These are phyloP conservation scores for Frieseomelitta varia DNA, from an alignment of 1,140 invertebrate genomes.

Conservation along the genomic window DNA sequence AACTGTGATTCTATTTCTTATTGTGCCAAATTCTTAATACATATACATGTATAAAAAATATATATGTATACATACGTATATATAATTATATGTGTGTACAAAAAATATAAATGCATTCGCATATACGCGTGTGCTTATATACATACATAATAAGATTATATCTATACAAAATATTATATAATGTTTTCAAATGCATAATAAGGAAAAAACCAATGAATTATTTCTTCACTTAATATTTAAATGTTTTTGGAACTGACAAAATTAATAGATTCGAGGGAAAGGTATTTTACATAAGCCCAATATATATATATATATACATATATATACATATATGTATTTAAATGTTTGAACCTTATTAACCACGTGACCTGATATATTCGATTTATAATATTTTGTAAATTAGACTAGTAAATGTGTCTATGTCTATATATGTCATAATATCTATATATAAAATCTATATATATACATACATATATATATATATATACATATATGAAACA, in stretches of 20 bases:
- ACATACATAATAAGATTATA: slow-evolving; percentile 61
- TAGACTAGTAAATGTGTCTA: slow-evolving; percentile 64
- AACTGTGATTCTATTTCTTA: slow-evolving; percentile 81
- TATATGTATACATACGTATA: slow-evolving; percentile 53
- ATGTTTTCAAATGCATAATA: slow-evolving; percentile 62
- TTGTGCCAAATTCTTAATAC: slow-evolving; percentile 76
- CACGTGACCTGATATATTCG: slow-evolving; percentile 70
- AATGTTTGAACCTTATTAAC: slow-evolving; percentile 70
- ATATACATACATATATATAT: slow-evolving; percentile 50
- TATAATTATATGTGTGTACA: slow-evolving; percentile 47
- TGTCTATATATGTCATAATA: slow-evolving; percentile 59
- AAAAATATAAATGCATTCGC: slow-evolving; percentile 32
- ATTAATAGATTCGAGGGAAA: slow-evolving; percentile 50
- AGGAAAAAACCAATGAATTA: slow-evolving; percentile 57
- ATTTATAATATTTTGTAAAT: slow-evolving; percentile 68
- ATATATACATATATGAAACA: slow-evolving; percentile 30
- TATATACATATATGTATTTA: slow-evolving; percentile 51
- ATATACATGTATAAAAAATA: slow-evolving; percentile 52
- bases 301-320: slow-evolving; percentile 39
- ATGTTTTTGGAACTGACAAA: slow-evolving; percentile 53
- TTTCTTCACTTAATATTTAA: slow-evolving; percentile 63
- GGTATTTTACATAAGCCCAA: slow-evolving; percentile 65
- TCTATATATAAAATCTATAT: slow-evolving; percentile 57
- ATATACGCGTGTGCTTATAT: slow-evolving; percentile 37
- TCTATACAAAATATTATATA: slow-evolving; percentile 66